These are phyloP conservation scores for Labroides dimidiatus DNA, from an alignment of 2,797 vertebrate genomes.

Conservation along the genomic window DNA sequence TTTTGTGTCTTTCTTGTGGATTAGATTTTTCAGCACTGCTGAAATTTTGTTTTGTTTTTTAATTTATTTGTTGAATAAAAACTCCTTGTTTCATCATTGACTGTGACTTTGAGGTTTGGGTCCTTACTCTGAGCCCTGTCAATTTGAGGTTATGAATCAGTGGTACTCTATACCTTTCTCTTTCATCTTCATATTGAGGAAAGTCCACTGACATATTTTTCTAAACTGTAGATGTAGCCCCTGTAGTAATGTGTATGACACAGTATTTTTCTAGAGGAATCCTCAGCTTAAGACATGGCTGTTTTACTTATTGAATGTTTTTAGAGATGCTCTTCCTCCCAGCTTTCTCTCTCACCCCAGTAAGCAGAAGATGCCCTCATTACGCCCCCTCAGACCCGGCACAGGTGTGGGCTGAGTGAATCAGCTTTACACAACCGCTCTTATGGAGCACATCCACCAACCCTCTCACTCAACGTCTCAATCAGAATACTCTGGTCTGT, in stretches of 20 bases:
- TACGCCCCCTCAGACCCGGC: slow-evolving; percentile 54
- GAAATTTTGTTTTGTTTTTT: too few species aligned
- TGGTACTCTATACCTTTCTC: too few species aligned
- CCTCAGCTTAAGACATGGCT: slow-evolving; percentile 13
- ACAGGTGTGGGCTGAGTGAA: slow-evolving; percentile 65
- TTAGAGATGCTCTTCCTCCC: slow-evolving; percentile 40
- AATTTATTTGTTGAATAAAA: too few species aligned
- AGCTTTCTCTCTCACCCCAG: slow-evolving; percentile 41
- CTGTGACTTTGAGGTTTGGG: too few species aligned
- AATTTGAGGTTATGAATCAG: too few species aligned
- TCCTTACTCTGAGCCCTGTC: too few species aligned
- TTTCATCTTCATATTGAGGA: too few species aligned
- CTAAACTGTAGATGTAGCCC: slow-evolving; percentile 1
- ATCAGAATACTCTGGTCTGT: slow-evolving; percentile 51
- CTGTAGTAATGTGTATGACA: slow-evolving; percentile 6
- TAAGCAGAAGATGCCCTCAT: slow-evolving; percentile 62
- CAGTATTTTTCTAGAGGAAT: slow-evolving; percentile 27
- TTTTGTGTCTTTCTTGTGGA: too few species aligned
- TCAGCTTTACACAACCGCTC: slow-evolving; percentile 72
- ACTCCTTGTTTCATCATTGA: too few species aligned
- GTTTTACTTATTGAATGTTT: slow-evolving; percentile 30
- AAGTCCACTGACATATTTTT: slow-evolving; percentile 2
- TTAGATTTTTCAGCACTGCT: too few species aligned
- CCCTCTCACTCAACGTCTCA: slow-evolving; percentile 57
- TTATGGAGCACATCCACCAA: slow-evolving; percentile 40